These are phyloP conservation scores for Oscheius myriophilus DNA, from an alignment of 2,888 invertebrate species.

Conservation along the genomic window DNA sequence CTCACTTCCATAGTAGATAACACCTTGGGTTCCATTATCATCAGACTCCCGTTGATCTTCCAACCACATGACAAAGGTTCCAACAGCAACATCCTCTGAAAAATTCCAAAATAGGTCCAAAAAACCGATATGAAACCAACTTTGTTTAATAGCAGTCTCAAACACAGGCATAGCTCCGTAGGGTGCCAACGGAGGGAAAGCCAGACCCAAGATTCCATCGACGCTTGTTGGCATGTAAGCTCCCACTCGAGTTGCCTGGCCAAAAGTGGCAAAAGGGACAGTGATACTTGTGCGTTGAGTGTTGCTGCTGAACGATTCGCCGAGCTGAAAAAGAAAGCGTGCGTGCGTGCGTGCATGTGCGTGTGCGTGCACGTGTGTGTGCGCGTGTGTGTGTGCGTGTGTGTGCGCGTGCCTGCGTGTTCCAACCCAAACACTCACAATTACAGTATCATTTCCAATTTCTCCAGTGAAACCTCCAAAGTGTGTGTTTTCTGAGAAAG, in stretches of 20 bases:
- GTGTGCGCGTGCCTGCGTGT: too few species aligned
- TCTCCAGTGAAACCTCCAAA: constrained; percentile 17
- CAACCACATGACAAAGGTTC: constrained; percentile 21
- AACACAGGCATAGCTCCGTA: constrained; percentile 8
- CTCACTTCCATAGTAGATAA: constrained; percentile 32
- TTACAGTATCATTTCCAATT: constrained; percentile 19
- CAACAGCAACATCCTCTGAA: constrained; percentile 1
- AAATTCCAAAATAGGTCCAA: too few species aligned
- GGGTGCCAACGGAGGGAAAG: background rate
- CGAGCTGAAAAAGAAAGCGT: constrained; percentile 12
- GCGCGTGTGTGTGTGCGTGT: background rate
- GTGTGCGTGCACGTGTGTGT: too few species aligned
- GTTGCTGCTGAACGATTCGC: constrained; percentile 3
- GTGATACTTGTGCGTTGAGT: constrained; percentile 1
- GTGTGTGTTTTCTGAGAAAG: constrained; percentile 2
- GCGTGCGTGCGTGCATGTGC: too few species aligned
- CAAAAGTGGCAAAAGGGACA: constrained; percentile 18
- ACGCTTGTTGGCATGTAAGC: background rate
- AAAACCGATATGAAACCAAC: too few species aligned
- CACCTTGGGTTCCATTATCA: constrained; percentile 31
- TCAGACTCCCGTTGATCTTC: constrained; percentile 24
- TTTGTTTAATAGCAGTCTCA: constrained; percentile 8
- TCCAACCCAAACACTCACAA: background rate
- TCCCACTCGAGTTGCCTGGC: constrained; percentile 15
- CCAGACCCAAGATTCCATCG: constrained; percentile 29